Conservation (phyloP, 2,888 invertebrate species). For the Lomographa bimaculata region DNA sequence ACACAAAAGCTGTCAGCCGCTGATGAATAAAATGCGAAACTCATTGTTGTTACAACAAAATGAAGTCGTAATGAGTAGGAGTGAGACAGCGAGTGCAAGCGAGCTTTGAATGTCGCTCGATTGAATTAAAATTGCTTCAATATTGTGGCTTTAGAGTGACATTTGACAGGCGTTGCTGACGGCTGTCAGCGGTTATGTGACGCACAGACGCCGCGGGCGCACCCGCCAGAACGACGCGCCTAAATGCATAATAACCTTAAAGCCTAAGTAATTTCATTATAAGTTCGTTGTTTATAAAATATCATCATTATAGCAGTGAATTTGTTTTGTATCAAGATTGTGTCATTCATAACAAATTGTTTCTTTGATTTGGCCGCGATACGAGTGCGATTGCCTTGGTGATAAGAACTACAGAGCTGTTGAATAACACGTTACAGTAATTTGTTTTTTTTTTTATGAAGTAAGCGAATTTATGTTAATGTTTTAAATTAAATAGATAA, state of each 20-base stretch:
- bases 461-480: background rate
- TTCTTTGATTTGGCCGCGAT: conserved; percentile 17
- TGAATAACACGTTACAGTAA: conserved; percentile 1
- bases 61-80: conserved; percentile 78
- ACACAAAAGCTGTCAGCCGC: conserved; percentile 72
- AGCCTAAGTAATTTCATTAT: conserved; percentile 23
- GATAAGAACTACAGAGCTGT: conserved; percentile 5
- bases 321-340: conserved; percentile 22
- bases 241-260: conserved; percentile 27
- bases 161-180: conserved; percentile 79
- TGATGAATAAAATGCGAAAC: conserved; percentile 62
- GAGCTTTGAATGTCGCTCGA: conserved; percentile 55
- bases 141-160: conserved; percentile 71
- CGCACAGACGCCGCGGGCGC: conserved; percentile 33
- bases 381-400: conserved; percentile 2
- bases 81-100: conserved; percentile 30
- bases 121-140: conserved; percentile 78
- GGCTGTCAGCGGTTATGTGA: conserved; percentile 37
- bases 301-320: conserved; percentile 14
- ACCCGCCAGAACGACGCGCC: conserved; percentile 32
- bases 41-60: conserved; percentile 79
- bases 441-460: too few relatives aligned
- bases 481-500: too few relatives aligned
- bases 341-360: conserved; percentile 21
- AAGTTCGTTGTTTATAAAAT: conserved; percentile 21